Evolutionary conservation across 2,797 vertebrate genomes (phyloP).

Genomic region (Cephalopachus bancanus): DNA sequence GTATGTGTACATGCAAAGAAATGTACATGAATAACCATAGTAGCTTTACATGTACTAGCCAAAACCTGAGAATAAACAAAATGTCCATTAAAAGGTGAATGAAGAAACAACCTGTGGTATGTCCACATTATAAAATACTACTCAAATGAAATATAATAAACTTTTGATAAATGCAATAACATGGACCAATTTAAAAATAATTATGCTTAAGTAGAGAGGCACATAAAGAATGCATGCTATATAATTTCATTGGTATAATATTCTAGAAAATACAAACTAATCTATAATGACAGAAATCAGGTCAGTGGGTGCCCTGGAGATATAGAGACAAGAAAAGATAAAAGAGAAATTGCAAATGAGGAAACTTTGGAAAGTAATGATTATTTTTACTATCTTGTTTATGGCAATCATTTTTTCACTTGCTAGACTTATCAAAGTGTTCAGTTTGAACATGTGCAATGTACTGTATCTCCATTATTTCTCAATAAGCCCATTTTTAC

Average conservation of each 20-base stretch:
- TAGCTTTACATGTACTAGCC: neutral
- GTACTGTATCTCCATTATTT: neutral
- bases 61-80: neutral
- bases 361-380: neutral
- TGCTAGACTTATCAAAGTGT: neutral
- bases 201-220: neutral
- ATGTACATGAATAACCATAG: neutral
- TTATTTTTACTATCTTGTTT: neutral
- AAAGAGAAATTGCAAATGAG: neutral
- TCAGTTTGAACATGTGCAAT: neutral
- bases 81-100: neutral
- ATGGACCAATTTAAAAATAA: neutral
- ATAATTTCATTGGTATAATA: neutral
- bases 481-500: neutral
- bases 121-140: neutral
- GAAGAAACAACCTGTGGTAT: neutral
- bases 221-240: neutral
- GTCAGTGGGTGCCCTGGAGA: neutral
- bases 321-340: neutral
- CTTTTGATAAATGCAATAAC: neutral
- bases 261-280: neutral
- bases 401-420: neutral
- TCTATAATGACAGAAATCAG: neutral
- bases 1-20: neutral
- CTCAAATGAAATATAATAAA: neutral